These are phyloP conservation scores for Oreochromis spilurus DNA, from an alignment of 2,113 vertebrate species.

Conservation along the genomic window DNA sequence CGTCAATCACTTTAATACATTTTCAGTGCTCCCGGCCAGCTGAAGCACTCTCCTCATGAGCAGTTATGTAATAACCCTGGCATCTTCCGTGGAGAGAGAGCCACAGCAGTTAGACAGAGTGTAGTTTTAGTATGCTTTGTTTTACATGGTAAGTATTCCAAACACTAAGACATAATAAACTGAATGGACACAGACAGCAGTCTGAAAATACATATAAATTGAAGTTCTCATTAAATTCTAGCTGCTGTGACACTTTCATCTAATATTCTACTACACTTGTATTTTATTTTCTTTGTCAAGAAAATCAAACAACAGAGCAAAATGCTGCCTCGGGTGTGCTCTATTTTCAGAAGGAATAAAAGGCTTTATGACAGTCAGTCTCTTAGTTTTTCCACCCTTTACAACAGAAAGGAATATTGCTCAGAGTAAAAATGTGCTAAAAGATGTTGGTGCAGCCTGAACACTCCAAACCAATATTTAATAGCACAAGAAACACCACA, in stretches of 20 bases:
- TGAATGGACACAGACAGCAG: not conserved
- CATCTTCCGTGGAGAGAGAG: not conserved
- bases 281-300: not conserved
- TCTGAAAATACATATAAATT: not conserved
- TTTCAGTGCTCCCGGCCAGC: slow-evolving; percentile 34
- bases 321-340: not conserved
- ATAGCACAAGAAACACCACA: not conserved
- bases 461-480: not conserved
- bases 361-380: not conserved
- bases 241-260: not conserved
- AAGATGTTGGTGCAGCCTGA: not conserved
- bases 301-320: not conserved
- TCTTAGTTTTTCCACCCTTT: not conserved
- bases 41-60: slow-evolving; percentile 30
- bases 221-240: not conserved
- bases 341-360: not conserved
- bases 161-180: not conserved
- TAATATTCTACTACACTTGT: not conserved
- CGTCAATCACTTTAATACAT: slow-evolving; percentile 65
- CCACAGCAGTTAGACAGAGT: not conserved
- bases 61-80: slow-evolving; percentile 50
- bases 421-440: not conserved
- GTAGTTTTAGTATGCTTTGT: not conserved
- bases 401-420: not conserved
- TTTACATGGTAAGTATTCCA: not conserved